These are phyloP conservation scores for Hystrix cristata DNA, from an alignment of 2,113 vertebrate species.

Conservation along the genomic window DNA sequence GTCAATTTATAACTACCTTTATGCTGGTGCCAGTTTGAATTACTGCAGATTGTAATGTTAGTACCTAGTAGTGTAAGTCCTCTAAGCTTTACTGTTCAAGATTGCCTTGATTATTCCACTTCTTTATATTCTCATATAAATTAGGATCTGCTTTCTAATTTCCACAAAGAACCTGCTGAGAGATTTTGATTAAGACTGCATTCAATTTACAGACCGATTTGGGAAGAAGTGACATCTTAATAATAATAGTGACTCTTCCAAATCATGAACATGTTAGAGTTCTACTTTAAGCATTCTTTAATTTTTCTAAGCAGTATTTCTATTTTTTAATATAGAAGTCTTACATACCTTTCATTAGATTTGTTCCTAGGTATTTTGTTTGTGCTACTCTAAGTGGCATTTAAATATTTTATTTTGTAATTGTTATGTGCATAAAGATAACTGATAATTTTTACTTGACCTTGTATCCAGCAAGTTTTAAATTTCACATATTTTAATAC, in stretches of 20 bases:
- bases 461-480: not conserved
- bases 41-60: not conserved
- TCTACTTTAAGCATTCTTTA: not conserved
- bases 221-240: slow-evolving; percentile 16
- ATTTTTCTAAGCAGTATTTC: slow-evolving; percentile 1
- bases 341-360: not conserved
- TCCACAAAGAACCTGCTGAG: not conserved
- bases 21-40: not conserved
- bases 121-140: not conserved
- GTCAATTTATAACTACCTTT: not conserved
- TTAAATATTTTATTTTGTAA: slow-evolving; percentile 37
- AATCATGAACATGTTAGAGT: slow-evolving; percentile 14
- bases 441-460: not conserved
- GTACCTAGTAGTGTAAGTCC: not conserved
- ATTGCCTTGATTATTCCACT: not conserved
- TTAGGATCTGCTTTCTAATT: slow-evolving; percentile 46
- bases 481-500: slow-evolving; percentile 29
- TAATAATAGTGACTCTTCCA: slow-evolving; percentile 29
- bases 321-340: slow-evolving; percentile 10
- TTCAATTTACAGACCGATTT: not conserved
- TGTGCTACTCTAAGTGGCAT: slow-evolving; percentile 5
- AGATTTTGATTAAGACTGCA: slow-evolving; percentile 25
- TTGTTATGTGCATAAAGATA: slow-evolving; percentile 2
- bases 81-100: not conserved
- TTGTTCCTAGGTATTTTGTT: not conserved